These are phyloP conservation scores for Oncorhynchus nerka DNA, from an alignment of 2,113 vertebrate species.

Conservation along the genomic window DNA sequence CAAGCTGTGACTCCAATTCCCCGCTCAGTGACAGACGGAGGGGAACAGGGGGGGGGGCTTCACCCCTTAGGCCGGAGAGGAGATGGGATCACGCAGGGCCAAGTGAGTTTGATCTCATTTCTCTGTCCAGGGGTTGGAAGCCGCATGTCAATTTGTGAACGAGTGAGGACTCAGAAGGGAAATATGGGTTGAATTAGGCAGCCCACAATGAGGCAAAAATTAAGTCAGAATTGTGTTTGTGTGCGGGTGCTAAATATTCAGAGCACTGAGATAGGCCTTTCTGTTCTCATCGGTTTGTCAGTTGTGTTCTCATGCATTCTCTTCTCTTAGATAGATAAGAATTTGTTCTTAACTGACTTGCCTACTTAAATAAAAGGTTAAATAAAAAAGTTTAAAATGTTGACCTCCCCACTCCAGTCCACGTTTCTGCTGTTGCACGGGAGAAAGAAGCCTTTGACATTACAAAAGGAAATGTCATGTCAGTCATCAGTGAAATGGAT, in stretches of 20 bases:
- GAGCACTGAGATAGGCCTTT: constrained; percentile 12
- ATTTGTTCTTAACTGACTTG: too few species aligned
- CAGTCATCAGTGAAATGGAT: constrained; percentile 54
- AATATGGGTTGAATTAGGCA: not conserved
- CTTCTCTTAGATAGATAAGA: not conserved
- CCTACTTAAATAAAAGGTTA: too few species aligned
- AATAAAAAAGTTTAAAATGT: not conserved
- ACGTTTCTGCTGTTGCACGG: not conserved
- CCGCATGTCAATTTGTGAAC: not conserved
- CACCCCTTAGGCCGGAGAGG: constrained; percentile 12
- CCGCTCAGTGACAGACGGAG: constrained; percentile 43
- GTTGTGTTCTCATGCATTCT: not conserved
- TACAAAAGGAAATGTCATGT: constrained; percentile 63
- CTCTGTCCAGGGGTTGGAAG: constrained; percentile 22
- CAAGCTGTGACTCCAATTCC: constrained; percentile 46
- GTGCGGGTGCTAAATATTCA: not conserved
- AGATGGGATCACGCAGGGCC: constrained; percentile 29
- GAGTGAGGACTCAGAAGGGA: not conserved
- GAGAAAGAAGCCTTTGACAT: constrained; percentile 52
- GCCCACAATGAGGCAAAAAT: too few species aligned
- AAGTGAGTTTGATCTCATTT: constrained; percentile 35
- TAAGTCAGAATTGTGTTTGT: not conserved
- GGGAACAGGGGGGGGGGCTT: not conserved
- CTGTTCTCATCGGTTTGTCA: not conserved
- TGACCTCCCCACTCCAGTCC: constrained; percentile 4